Conservation (phyloP, 2,797 vertebrate species). For the Manis javanica region DNA sequence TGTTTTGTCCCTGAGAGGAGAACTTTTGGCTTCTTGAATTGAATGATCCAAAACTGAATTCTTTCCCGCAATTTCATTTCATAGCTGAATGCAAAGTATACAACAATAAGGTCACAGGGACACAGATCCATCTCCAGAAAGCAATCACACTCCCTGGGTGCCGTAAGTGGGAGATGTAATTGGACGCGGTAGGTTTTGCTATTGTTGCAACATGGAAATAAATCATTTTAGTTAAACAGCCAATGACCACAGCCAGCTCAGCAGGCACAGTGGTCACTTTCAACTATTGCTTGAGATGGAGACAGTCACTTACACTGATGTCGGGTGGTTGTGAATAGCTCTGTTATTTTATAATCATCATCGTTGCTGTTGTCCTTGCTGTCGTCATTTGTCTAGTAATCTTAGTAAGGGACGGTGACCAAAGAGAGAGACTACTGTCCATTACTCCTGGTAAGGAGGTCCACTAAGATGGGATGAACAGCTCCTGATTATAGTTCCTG, state of each 20-base stretch:
- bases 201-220: slow-evolving; percentile 73
- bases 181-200: slow-evolving; percentile 75
- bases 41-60: slow-evolving; percentile 85
- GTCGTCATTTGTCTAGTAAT: slow-evolving; percentile 24
- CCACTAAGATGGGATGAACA: background rate
- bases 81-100: slow-evolving; percentile 82
- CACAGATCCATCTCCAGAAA: slow-evolving; percentile 80
- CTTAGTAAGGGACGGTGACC: background rate
- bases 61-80: slow-evolving; percentile 87
- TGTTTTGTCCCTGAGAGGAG: slow-evolving; percentile 82
- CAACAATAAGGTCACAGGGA: slow-evolving; percentile 83
- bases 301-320: slow-evolving; percentile 58
- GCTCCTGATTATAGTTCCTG: background rate
- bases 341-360: slow-evolving; percentile 63
- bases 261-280: slow-evolving; percentile 57
- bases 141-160: slow-evolving; percentile 64
- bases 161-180: slow-evolving; percentile 73
- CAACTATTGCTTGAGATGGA: slow-evolving; percentile 75
- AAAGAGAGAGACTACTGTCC: background rate
- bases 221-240: slow-evolving; percentile 67
- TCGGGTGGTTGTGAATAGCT: slow-evolving; percentile 74
- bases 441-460: background rate
- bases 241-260: slow-evolving; percentile 72
- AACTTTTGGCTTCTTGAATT: slow-evolving; percentile 82
- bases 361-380: background rate